Evolutionary conservation across 2,888 invertebrate genomes (phyloP).

Genomic region (Diarsia mendica): DNA sequence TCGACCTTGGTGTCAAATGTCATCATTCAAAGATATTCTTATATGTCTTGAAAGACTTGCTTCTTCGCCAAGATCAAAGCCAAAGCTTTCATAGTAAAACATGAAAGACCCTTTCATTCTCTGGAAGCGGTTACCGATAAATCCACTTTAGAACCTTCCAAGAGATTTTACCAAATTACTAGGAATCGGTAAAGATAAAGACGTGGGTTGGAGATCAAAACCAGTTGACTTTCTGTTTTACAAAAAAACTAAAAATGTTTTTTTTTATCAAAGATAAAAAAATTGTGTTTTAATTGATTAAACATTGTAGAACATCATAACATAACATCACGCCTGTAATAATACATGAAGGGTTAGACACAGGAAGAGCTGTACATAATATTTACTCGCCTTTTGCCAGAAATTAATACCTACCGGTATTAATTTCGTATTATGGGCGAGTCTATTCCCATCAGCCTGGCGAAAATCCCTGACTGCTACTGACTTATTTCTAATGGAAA

Average conservation of each 20-base stretch:
- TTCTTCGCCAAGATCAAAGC: conserved; percentile 18
- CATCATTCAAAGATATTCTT: conserved; percentile 11
- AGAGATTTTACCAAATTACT: conserved; percentile 3
- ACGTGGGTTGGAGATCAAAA: not conserved
- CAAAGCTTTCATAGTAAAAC: conserved; percentile 9
- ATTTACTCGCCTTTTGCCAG: too few relatives aligned
- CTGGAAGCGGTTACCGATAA: conserved; percentile 15
- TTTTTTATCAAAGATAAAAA: not conserved
- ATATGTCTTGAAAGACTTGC: not conserved
- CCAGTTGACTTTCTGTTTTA: not conserved
- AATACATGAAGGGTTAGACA: too few relatives aligned
- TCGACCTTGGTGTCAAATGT: not conserved
- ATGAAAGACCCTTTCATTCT: conserved; percentile 17
- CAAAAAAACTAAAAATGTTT: not conserved
- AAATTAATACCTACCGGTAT: too few relatives aligned
- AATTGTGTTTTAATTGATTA: not conserved
- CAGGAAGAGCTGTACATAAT: too few relatives aligned
- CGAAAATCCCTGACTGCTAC: too few relatives aligned
- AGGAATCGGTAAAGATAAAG: not conserved
- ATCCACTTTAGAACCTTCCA: conserved; percentile 6
- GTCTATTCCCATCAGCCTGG: too few relatives aligned
- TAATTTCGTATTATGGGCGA: too few relatives aligned
- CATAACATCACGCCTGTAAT: too few relatives aligned
- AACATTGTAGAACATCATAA: not conserved
- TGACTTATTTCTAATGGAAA: too few relatives aligned